Base-by-base conservation (phyloP, 37 sponge, comb jelly and placozoan species). In the Eunapius fragilis region DNA sequence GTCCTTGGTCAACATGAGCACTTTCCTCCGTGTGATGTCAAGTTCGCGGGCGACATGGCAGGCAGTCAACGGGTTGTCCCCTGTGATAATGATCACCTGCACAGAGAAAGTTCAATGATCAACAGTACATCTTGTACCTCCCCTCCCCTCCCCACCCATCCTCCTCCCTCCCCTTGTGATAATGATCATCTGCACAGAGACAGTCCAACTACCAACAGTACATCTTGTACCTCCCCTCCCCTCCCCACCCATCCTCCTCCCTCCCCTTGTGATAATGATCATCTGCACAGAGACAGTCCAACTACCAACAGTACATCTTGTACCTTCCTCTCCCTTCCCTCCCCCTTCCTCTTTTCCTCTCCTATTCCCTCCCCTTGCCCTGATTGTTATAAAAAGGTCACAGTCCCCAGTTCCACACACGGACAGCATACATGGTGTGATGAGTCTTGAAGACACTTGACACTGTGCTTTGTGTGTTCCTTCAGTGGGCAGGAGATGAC, bases 41-140 rank as follows among this genome's bases (percentile, higher is more conserved):
- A 98, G 89, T 70, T 98, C 92, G 67, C 94, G 90, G 28, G 99
- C 96, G 17, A 98, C 96, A 82, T 98, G 94, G 70, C 99, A 98
- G 24, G 99, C 99, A 13, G 99, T 98, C 76, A 97, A 83, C 12
- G 99, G 97, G 74, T 91, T 98, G 74, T 98, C 99, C 3, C 99
- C 99, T 31, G 99, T 98, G 26, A 98, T 91, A 96, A 98, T 98
- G 23, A 85, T 87, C n/a, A 93, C 94, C 96, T 96, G 71, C 25
- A 76, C 17, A 37, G 2, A 25, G 30, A 72, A 19, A 34, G 30
- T 25, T 7, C 80, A 82, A n/a, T 45, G 49, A 71, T 31, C 25
- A 3, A 26, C 6, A 41, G 6, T 6, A 41, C 41, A 6, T 6
- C 41, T 41, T 41, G 41, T 17, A 58, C 58, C 58, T 19, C 14